Base-by-base conservation (phyloP, 2,113 vertebrate genomes). In the Apistogramma diplotaenia region DNA sequence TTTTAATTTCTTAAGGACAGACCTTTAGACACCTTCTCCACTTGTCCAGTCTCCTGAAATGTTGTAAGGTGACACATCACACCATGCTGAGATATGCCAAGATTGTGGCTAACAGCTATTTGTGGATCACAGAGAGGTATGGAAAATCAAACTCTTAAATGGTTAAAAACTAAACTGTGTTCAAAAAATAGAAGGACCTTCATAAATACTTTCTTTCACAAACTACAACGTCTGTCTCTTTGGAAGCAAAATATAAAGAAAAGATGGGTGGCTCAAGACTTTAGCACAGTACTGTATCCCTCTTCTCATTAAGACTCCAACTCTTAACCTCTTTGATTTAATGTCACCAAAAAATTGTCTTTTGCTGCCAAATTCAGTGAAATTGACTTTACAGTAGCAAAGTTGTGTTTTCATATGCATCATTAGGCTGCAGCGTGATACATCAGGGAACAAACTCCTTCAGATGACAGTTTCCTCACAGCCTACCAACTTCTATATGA, bases 401-500 rank as follows among this genome's bases (percentile, higher is more conserved):
- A 16, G n/a, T 23, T 29, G 55, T 53, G n/a, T 56, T 62, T 53
- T 65, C 1, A 19, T 3, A 46, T 10, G 21, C 57, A 83, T 77
- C 53, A 57, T 55, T 84, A 73, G 12, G 49, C 74, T 23, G 43
- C 74, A 70, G 56, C 31, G 15, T 37, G 71, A 65, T 13, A 56
- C 72, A 74, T 67, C 56, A 40, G 15, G n/a, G 21, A 80, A 73
- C 40, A 78, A 60, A 74, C 56, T 33, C 62, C 70, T 74, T 58
- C 29, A 75, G 61, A 76, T 54, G 72, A 80, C 59, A 78, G 51
- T 43, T 58, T 74, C 60, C 55, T 55, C 40, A 49, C 75, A 61
- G 75, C 81, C 59, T 18, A 29, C 74, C 25, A 76, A 49, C 60
- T 83, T 51, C 12, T 51, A 6, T 60, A 83, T 82, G 58, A 81